Conservation (phyloP, 2,113 vertebrate species). For the chimpanzee (Pan troglodytes) region NHGRI_mPanTro3-v2.1_pri NC_072417.2:38424501-38425000, state of each 20-base stretch:
- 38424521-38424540: background rate
- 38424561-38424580: background rate
- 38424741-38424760: fast-evolving
- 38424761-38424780: background rate
- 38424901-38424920: background rate
- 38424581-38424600: background rate
- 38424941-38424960: background rate
- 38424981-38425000: background rate
- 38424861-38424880: background rate
- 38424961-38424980: background rate
- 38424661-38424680: background rate
- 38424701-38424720: background rate
- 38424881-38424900: background rate
- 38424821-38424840: background rate
- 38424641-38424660: background rate
- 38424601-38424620: background rate
- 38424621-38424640: background rate
- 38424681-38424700: background rate
- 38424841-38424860: background rate
- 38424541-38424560: background rate
- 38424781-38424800: background rate
- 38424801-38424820: background rate
- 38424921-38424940: background rate
- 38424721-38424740: background rate
- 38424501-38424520: background rate